Base-by-base conservation (phyloP, 2,113 vertebrate species). In the Dipodomys stephensi region DNA sequence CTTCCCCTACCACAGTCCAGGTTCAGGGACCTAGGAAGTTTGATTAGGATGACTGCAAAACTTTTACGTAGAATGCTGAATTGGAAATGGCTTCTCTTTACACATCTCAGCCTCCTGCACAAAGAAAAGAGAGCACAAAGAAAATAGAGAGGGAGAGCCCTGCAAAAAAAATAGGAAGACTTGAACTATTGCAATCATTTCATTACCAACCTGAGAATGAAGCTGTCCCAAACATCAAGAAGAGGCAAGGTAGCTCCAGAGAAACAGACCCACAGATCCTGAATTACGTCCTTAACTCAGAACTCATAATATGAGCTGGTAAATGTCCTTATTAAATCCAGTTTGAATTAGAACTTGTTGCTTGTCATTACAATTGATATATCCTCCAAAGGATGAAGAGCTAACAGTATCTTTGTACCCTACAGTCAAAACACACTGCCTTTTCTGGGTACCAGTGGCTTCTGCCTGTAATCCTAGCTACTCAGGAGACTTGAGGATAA, bases 341-440 rank as follows among this genome's bases (percentile, higher is more conserved):
- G 19, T 78, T 39, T 87, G 91, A 93, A 74, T 78, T n/a, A 71
- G 90, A 85, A 88, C 62, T 68, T 78, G 68, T 62, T 62, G 62
- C 18, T n/a, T 22, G 28, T 32, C 68, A 30, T 91, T 82, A 68
- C 81, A 77, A 91, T 5, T 30, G 83, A 79, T 65, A 83, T 0
- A 30, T 6, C 27, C 28, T 67, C 71, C 80, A 88, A 85, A 73
- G 4, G 32, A 91, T 74, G 15, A 35, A 60, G 46, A 65, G 18
- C 69, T 77, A 86, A 91, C 25, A 80, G 28, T 8, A 78, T 7
- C 64, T 22, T 57, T 69, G 86, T 76, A 67, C 39, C 64, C 72
- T 28, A 7, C 25, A 64, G 49, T 91, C 80, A 83, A 76, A 53
- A 82, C 73, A 39, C 39, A 82, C 57, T 22, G 77, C 23, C 87